A percentile compares a stretch with the other conserved stretches of the same genome.
Conservation (phyloP, 37 sponge, comb jelly and placozoan genomes). For the Crambe crambe region DNA sequence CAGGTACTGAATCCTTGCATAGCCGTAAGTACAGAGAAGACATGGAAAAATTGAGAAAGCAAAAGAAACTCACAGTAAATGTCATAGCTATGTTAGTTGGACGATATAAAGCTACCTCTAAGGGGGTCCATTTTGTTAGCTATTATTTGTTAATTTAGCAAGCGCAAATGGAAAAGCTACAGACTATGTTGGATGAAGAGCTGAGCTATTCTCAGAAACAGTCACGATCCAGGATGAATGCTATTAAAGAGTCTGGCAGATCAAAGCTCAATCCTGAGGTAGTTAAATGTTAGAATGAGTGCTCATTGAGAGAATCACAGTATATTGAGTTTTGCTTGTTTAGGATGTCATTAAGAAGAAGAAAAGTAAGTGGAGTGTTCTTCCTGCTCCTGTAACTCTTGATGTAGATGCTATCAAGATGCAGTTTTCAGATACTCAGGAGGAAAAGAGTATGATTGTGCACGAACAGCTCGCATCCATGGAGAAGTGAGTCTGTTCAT, state of each 20-base stretch:
- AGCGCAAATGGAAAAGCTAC: constrained; percentile 40
- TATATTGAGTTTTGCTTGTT: too few species aligned
- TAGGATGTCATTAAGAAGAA: not conserved
- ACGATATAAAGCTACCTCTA: not conserved
- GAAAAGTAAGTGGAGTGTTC: not conserved
- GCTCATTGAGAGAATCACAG: too few species aligned
- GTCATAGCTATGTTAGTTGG: not conserved
- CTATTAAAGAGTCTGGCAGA: constrained; percentile 3
- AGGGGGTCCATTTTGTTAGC: not conserved
- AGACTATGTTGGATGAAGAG: constrained; percentile 50
- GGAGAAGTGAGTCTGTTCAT: constrained; percentile 35
- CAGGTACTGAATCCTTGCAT: too few species aligned
- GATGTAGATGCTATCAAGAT: constrained; percentile 8
- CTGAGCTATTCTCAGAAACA: constrained; percentile 47
- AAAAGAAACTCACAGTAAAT: constrained; percentile 34
- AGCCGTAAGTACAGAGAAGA: not conserved
- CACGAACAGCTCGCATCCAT: constrained; percentile 75
- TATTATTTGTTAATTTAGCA: constrained; percentile 13
- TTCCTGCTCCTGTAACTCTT: not conserved
- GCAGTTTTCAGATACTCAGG: constrained; percentile 19
- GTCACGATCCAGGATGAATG: constrained; percentile 33
- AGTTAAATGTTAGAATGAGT: not conserved
- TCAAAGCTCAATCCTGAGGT: too few species aligned
- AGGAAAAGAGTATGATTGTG: constrained; percentile 43
- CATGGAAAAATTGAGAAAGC: constrained; percentile 22